These are phyloP conservation scores for Zeus faber DNA, from an alignment of 2,113 vertebrate genomes.

Conservation along the genomic window DNA sequence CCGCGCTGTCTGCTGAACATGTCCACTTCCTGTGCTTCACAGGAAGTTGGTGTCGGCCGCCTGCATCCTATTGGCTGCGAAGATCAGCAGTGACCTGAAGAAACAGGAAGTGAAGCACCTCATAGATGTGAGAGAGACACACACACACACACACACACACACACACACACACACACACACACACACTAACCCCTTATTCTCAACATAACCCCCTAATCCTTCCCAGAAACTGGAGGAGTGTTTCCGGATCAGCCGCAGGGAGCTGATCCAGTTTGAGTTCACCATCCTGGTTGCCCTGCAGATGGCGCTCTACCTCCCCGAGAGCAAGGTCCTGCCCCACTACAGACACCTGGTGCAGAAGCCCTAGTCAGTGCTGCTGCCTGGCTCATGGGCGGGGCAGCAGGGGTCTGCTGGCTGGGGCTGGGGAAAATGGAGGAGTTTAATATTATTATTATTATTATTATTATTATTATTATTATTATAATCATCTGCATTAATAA, in stretches of 20 bases:
- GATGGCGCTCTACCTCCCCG: slow-evolving; percentile 93
- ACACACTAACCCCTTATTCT: not conserved
- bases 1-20: too few species aligned
- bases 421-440: too few species aligned
- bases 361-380: slow-evolving; percentile 44
- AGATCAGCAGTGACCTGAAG: slow-evolving; percentile 97
- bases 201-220: not conserved
- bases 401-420: too few species aligned
- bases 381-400: not conserved
- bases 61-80: slow-evolving; percentile 91
- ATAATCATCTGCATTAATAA: too few species aligned
- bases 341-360: slow-evolving; percentile 89
- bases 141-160: slow-evolving; percentile 11
- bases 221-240: slow-evolving; percentile 92
- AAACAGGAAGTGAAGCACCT: slow-evolving; percentile 94
- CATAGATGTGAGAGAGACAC: slow-evolving; percentile 84
- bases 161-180: slow-evolving; percentile 3
- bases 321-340: slow-evolving; percentile 94
- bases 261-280: slow-evolving; percentile 93
- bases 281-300: slow-evolving; percentile 96
- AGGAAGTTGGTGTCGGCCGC: slow-evolving; percentile 94
- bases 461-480: too few species aligned
- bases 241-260: slow-evolving; percentile 89
- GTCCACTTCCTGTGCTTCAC: slow-evolving; percentile 26
- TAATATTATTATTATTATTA: too few species aligned